Evolutionary conservation across 2,113 vertebrate genomes (phyloP), one percentile per base, ranked within the genome.

Genomic region (Tupaia chinensis): DNA sequence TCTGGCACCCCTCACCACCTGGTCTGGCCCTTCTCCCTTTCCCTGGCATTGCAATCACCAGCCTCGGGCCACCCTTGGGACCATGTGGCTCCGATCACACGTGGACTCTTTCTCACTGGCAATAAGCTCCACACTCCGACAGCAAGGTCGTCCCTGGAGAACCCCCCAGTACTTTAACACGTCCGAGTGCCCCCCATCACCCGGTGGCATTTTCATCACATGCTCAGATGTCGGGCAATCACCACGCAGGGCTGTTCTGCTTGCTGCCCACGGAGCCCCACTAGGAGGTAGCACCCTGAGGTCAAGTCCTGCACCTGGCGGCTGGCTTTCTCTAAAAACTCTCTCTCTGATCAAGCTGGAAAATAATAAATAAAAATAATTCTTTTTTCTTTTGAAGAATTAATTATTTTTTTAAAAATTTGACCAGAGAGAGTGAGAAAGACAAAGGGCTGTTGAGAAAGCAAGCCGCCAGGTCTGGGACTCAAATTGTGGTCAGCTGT

Each of bases 211-310:
- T 14, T 66, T 23, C 77, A 70, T 32, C 7, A 17, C 2, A 6
- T 14, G 34, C 87, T 82, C 7, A 63, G 23, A 23, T 9, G 34
- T 15, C 5, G 3, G 44, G 53, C 19, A 63, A 1, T 16, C 20
- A n/a, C 1, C 11, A 14, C 5, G 4, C 1, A 1, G 15, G 5
- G 22, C 0, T 19, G 3, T 72, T 34, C 70, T 32, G 81, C 27
- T 85, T 13, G 9, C 65, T 34, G 73, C 53, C 77, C 7, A 7
- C 58, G 9, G 1, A 25, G 63, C 20, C 87, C 70, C 58, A 19
- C 76, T 9, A 34, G 70, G 22, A 72, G 25, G 54, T 73, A 17
- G 2, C 1, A 22, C 20, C 61, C 77, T 9, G 23, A n/a, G 32
- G 7, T 60, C 81, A 32, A 63, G n/a, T 56, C 68, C 61, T 1